A percentile compares a stretch with the other conserved stretches of the same genome.
Evolutionary conservation across 2,113 vertebrate genomes (phyloP).

Genomic region (Diphyllodes magnificus): DNA sequence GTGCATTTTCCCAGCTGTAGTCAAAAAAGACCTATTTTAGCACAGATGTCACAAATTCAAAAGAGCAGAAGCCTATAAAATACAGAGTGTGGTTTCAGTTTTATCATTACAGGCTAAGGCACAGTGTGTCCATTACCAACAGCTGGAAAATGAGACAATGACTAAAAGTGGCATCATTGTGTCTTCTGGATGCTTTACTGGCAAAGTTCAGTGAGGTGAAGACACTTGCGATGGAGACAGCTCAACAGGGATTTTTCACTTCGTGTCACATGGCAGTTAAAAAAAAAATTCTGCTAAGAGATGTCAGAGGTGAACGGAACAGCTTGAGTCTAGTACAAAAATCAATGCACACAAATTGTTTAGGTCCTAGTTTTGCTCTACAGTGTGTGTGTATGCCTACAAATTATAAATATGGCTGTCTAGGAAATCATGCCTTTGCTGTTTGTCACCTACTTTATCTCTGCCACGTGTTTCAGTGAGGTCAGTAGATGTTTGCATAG

Average conservation of each 20-base stretch:
- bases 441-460: background rate
- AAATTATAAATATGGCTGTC: background rate
- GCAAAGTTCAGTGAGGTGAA: background rate
- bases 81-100: background rate
- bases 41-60: background rate
- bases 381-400: background rate
- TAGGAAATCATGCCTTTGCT: background rate
- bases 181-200: slow-evolving; percentile 12
- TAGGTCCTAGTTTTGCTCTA: background rate
- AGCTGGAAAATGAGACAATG: background rate
- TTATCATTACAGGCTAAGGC: background rate
- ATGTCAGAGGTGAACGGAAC: background rate
- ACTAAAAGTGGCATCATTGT: background rate
- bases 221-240: background rate
- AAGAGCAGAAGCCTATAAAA: slow-evolving; percentile 4
- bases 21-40: background rate
- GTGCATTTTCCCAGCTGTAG: background rate
- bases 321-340: background rate
- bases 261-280: background rate
- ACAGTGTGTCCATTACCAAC: background rate
- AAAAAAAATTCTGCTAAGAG: background rate
- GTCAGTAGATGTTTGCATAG: background rate
- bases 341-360: background rate
- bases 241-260: slow-evolving; percentile 5
- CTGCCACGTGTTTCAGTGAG: background rate